Base-by-base conservation (phyloP, 2,113 vertebrate genomes). In the Alethe castanea region DNA sequence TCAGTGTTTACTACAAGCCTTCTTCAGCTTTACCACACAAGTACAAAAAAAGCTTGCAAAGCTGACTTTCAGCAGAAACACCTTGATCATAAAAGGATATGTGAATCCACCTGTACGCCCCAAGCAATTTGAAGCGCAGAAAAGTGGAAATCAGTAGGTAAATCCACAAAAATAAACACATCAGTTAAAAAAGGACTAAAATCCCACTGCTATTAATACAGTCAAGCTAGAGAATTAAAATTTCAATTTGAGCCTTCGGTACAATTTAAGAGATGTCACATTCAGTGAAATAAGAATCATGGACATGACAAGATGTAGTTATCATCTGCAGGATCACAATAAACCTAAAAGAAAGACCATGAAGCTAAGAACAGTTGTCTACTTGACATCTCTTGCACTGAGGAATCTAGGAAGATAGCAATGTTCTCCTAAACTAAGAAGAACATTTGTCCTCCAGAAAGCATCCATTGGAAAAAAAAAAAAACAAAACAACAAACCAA, bases 401-500 rank as follows among this genome's bases (percentile, higher is more conserved):
- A 70, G 60, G 5, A 71, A 29, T 3, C 11, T 22, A 29, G 15
- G 13, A 71, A 80, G 19, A 47, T 6, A 1, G 26, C 14, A 71
- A 25, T 5, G 4, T 8, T 47, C 19, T 65, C n/a, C 50, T 40
- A 38, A 65, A 70, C 12, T 8, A 28, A n/a, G 11, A 23, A 60
- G 35, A n/a, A 52, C 12, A 29, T 16, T 35, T 52, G 19, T 24
- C 15, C 19, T 42, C 19, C 19, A 54, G 23, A 64, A 13, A 76
- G 13, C 25, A 61, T 5, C 16, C 22, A 52, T 5, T 8, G 1
- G 26, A 3, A 1, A 26, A 18, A 36, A 73, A 5, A 1, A 26
- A 18, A n/a, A 77, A 61, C 52, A 16, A 24, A 28, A 5, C 4
- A 12, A 25, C 36, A 50, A 50, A 48, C 7, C 35, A 50, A 50